Percentiles rank a stretch among this genome's conserved stretches.
These are phyloP conservation scores for Equus przewalskii DNA, from an alignment of 2,113 vertebrate genomes.

Conservation along the genomic window DNA sequence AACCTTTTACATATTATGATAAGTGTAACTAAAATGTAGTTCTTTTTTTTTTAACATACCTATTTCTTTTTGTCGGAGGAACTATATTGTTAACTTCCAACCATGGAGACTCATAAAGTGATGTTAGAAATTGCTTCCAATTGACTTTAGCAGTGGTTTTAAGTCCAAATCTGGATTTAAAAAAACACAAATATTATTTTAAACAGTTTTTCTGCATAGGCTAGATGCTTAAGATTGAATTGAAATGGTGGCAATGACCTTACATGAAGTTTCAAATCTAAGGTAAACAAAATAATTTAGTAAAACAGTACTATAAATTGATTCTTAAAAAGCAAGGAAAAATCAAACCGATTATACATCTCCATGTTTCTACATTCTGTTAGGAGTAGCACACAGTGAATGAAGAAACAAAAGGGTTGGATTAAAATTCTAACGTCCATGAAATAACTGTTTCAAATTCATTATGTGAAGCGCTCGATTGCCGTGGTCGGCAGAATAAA, in stretches of 20 bases:
- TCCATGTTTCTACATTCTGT: not conserved
- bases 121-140: constrained; percentile 87
- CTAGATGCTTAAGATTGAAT: not conserved
- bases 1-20: not conserved
- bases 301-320: not conserved
- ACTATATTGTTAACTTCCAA: constrained; percentile 14
- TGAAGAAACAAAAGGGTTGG: not conserved
- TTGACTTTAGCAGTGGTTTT: constrained; percentile 78
- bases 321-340: not conserved
- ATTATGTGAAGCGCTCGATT: not conserved
- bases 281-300: constrained; percentile 30
- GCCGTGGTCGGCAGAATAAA: not conserved
- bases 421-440: not conserved
- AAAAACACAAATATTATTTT: not conserved
- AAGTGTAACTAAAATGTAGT: not conserved
- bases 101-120: constrained; percentile 42
- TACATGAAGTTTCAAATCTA: constrained; percentile 7
- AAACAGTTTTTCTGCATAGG: not conserved
- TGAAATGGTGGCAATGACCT: not conserved
- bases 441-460: not conserved
- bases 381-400: fast-evolving
- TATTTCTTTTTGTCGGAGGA: constrained; percentile 55
- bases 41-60: constrained; percentile 57
- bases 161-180: constrained; percentile 81
- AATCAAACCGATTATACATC: not conserved